Evolutionary conservation across 2,113 vertebrate genomes (phyloP), one percentile per base, ranked within the genome.

Genomic region (Cichladusa arquata): DNA sequence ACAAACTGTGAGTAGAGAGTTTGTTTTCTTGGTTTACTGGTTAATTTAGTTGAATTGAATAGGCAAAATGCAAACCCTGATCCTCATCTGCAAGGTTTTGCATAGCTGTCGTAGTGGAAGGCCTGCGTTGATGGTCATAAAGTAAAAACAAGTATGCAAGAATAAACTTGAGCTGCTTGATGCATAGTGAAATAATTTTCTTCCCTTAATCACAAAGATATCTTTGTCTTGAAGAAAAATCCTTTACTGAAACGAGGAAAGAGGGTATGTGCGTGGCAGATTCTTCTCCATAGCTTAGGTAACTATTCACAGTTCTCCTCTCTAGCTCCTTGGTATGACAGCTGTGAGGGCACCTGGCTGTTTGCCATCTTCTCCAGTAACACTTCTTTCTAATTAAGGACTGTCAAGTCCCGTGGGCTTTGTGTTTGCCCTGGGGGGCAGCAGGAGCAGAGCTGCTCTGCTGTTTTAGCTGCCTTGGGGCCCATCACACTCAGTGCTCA

Each of bases 41-140:
- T 88, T 86, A 79, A 69, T 56, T 87, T 47, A 38, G 18, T 77
- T 88, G 57, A 77, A 20, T 82, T 85, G 36, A 84, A 87, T 31
- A 72, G 47, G 36, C 8, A 95, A 91, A 91, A 79, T 54, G 8
- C 47, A 77, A 83, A 60, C 34, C 17, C 44, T 44, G 8, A 45
- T 6, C 25, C 23, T 67, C 48, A 84, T 29, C 9, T 42, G 29
- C 48, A 66, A 60, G 25, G 29, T 78, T 92, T 89, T 85, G 11
- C 45, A 69, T 51, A 48, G 47, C 7, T 70, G 3, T 34, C 2
- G 4, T 62, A 50, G 23, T 0, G 1, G 65, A 69, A 38, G 6
- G 11, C 9, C 8, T 70, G 11, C 45, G 7, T 34, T 71, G 15
- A 45, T 1, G 2, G 31, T 45, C 45, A 65, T 53, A 29, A 58